These are phyloP conservation scores for Drosophila burlai DNA, from an alignment of 1,140 invertebrate species.

Conservation along the genomic window DNA sequence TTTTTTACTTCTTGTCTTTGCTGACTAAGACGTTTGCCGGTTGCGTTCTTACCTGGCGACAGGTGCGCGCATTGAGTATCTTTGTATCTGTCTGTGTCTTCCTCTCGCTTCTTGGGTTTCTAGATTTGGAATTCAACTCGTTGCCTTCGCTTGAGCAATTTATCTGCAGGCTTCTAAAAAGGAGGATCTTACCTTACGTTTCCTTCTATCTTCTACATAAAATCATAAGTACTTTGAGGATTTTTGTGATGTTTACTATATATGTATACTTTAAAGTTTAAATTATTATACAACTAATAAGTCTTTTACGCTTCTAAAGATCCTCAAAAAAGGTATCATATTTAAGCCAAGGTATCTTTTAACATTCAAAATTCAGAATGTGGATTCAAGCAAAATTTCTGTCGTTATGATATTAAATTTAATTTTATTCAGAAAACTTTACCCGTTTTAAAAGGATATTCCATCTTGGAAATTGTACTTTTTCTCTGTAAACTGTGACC, in stretches of 20 bases:
- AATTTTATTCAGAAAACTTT: neutral
- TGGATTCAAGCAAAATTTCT: too few species aligned
- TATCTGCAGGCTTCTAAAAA: conserved; percentile 15
- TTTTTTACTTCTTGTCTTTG: conserved; percentile 20
- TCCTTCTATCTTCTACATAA: too few species aligned
- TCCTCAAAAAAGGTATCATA: too few species aligned
- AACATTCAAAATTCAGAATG: too few species aligned
- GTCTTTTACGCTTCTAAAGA: too few species aligned
- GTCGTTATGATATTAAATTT: neutral
- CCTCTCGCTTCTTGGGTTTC: conserved; percentile 23
- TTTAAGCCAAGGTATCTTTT: too few species aligned
- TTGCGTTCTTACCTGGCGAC: conserved; percentile 62
- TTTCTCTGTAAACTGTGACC: conserved; percentile 16
- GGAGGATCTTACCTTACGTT: conserved; percentile 3
- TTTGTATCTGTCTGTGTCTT: conserved; percentile 9
- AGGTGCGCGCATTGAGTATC: conserved; percentile 49
- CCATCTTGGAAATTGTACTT: conserved; percentile 3
- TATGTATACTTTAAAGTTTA: neutral
- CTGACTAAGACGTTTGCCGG: conserved; percentile 63
- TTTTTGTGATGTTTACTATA: neutral
- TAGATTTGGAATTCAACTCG: conserved; percentile 59
- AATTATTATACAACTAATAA: too few species aligned
- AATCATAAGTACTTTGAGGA: too few species aligned
- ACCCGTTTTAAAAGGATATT: too few species aligned
- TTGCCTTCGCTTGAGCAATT: conserved; percentile 28